Conservation (phyloP, 2,113 vertebrate genomes). For the Odontophorus gujanensis region DNA sequence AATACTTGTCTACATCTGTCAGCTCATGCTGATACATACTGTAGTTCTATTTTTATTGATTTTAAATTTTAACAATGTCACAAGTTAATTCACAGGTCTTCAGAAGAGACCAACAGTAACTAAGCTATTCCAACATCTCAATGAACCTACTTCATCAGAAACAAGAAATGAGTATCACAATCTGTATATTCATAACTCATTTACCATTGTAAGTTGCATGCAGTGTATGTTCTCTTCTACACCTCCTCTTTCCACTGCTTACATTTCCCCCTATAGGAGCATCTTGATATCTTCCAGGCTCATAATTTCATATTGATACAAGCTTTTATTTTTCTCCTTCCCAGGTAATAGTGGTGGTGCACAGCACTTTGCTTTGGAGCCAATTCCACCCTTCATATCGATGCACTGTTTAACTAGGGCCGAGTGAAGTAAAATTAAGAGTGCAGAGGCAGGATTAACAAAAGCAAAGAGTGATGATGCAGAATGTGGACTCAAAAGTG, state of each 20-base stretch:
- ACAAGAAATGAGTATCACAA: not conserved
- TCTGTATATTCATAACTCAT: not conserved
- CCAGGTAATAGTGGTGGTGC: constrained; percentile 8
- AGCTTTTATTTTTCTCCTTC: not conserved
- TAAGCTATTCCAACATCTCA: constrained; percentile 9
- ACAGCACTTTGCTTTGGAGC: not conserved
- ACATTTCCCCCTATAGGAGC: not conserved
- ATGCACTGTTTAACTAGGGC: constrained; percentile 8
- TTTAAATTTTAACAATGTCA: constrained; percentile 48
- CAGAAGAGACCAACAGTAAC: constrained; percentile 36
- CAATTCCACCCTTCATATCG: not conserved
- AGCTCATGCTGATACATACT: constrained; percentile 60
- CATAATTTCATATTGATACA: not conserved
- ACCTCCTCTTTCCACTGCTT: not conserved
- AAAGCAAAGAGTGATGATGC: not conserved
- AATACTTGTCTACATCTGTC: constrained; percentile 65
- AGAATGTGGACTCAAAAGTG: not conserved
- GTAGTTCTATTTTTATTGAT: constrained; percentile 66
- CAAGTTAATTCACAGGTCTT: constrained; percentile 56
- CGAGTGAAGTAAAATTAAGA: constrained; percentile 21
- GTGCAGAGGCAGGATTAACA: not conserved
- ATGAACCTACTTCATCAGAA: not conserved
- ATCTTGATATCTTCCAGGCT: not conserved
- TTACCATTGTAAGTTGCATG: not conserved
- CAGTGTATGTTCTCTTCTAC: not conserved